These are phyloP conservation scores for Monopis laevigella DNA, from an alignment of 2,888 invertebrate species.

Conservation along the genomic window DNA sequence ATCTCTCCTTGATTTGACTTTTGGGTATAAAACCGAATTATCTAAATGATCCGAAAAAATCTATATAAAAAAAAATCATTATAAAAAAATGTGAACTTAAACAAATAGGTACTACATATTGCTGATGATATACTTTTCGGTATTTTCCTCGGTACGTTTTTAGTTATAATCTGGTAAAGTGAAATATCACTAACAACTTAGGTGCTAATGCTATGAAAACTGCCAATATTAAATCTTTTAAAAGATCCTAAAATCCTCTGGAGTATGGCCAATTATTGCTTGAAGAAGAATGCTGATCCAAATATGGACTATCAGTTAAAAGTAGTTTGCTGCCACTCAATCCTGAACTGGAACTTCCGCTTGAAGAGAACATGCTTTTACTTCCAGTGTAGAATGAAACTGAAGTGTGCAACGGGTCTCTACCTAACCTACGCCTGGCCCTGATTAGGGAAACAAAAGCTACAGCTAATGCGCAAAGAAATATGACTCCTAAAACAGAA, in stretches of 20 bases:
- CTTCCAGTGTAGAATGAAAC: conserved; percentile 67
- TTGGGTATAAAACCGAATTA: no score
- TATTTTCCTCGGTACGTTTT: no score
- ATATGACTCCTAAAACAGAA: conserved; percentile 75
- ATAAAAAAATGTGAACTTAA: no score
- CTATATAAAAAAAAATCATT: no score
- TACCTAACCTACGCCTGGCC: conserved; percentile 61
- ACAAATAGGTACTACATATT: no score
- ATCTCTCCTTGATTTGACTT: no score
- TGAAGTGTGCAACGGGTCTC: conserved; percentile 60
- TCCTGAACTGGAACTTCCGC: conserved; percentile 67
- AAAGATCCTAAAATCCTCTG: conserved; percentile 43
- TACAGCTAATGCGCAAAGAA: conserved; percentile 75
- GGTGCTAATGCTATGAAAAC: no score
- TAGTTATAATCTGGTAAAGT: no score
- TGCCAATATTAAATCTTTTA: no score
- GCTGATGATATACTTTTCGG: no score
- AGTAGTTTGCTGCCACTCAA: conserved; percentile 69
- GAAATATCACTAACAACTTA: no score
- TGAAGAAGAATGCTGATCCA: conserved; percentile 64
- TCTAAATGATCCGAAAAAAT: no score
- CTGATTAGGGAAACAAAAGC: conserved; percentile 73
- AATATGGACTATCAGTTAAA: conserved; percentile 69
- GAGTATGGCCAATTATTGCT: conserved; percentile 64
- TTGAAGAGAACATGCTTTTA: conserved; percentile 70